These are phyloP conservation scores for Papilio helenus DNA, from an alignment of 1,140 invertebrate genomes.

Conservation along the genomic window DNA sequence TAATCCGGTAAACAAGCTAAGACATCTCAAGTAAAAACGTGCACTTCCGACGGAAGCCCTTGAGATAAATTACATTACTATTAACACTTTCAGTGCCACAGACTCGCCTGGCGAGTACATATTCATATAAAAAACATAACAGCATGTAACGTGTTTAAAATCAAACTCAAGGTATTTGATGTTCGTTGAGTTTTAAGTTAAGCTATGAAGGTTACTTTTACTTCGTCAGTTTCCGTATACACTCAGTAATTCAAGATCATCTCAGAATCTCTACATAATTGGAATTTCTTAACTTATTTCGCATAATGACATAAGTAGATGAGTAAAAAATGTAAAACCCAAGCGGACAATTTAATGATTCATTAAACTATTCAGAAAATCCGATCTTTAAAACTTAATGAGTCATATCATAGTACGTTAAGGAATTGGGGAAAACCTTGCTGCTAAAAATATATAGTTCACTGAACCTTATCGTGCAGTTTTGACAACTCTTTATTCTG, in stretches of 20 bases:
- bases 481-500: background rate
- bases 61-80: background rate
- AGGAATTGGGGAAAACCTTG: background rate
- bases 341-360: background rate
- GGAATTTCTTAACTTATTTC: too few species aligned
- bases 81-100: background rate
- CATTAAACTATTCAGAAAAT: background rate
- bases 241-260: too few species aligned
- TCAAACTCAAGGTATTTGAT: background rate
- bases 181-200: background rate
- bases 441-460: background rate
- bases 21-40: background rate
- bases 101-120: too few species aligned
- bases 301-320: background rate
- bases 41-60: background rate
- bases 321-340: background rate
- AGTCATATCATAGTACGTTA: background rate
- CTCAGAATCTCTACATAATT: background rate
- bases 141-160: background rate
- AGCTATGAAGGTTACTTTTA: background rate
- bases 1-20: background rate
- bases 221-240: background rate
- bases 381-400: background rate
- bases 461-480: background rate
- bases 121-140: too few species aligned